Evolutionary conservation across 37 sponge, comb jelly and placozoan species (phyloP), one percentile per base, ranked within the genome.

Genomic region (Trichoplax adhaerens): DNA sequence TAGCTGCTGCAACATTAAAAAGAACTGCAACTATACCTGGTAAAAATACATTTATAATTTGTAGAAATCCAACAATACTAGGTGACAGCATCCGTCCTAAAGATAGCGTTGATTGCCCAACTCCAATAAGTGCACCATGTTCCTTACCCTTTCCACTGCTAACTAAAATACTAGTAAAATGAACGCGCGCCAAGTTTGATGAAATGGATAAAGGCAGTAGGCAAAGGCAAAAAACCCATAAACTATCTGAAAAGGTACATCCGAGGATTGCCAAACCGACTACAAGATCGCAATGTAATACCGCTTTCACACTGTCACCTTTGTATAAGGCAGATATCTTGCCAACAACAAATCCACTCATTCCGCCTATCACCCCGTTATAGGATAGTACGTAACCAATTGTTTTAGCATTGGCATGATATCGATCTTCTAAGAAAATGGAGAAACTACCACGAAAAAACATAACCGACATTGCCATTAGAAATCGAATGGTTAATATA

Each of bases 121-220:
- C 62, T n/a, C 90, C 90, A 29, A 89, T 74, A 12, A 89, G 63
- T 4, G 71, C 83, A 46, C 90, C 90, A 29, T 57, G 69, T 64
- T 89, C 81, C n/a, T 75, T 71, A 56, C 65, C 68, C n/a, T 59
- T 58, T 64, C 70, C 90, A 47, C 76, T 53, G 10, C 57, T 8
- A 2, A 88, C 68, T 12, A 59, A 47, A 3, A 85, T 57, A 53
- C 73, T 75, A 29, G 78, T 59, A 55, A 70, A 57, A 48, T 68
- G 64, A 4, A 85, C 78, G 2, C 90, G 80, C 1, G 85, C 58
- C 65, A 74, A 80, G 49, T 86, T 65, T 6, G 87, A 74, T 48
- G 90, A 74, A 7, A 85, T 46, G 56, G 75, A 65, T 3, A 89
- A 54, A 3, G 86, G 81, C 6, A 81, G 65, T 5, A 85, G 74